A percentile compares a stretch with the other conserved stretches of the same genome.
Conservation (phyloP, 2,113 vertebrate genomes). For the Macquaria australasica region DNA sequence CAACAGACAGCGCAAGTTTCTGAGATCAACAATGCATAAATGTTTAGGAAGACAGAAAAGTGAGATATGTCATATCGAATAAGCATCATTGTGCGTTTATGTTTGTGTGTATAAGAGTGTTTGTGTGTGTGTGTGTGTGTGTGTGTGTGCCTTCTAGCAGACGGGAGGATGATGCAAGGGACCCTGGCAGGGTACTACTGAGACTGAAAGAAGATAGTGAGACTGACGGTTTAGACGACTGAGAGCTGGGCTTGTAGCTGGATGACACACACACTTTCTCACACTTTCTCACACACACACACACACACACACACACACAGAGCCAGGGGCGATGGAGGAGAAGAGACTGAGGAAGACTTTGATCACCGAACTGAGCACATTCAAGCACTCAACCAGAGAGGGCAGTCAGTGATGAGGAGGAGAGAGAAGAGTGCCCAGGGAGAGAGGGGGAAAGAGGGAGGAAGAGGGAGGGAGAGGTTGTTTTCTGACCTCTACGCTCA, state of each 20-base stretch:
- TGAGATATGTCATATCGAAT: constrained; percentile 68
- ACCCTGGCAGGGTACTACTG: constrained; percentile 65
- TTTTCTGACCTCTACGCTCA: constrained; percentile 76
- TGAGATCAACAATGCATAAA: constrained; percentile 69
- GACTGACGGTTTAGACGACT: constrained; percentile 69
- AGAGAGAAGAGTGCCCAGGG: constrained; percentile 69
- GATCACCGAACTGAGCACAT: constrained; percentile 82
- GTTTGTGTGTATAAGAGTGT: constrained; percentile 23
- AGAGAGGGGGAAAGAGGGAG: constrained; percentile 19
- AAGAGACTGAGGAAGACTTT: constrained; percentile 82
- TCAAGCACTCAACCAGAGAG: constrained; percentile 83
- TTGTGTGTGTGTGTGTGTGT: constrained; percentile 7
- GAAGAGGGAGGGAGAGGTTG: constrained; percentile 44
- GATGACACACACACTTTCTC: constrained; percentile 43
- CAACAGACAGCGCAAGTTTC: constrained; percentile 49
- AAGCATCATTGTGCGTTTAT: constrained; percentile 53
- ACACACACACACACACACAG: constrained; percentile 55
- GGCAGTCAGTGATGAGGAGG: constrained; percentile 78
- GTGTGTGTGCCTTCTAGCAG: constrained; percentile 64
- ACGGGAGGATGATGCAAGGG: constrained; percentile 68
- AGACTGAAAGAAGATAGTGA: constrained; percentile 72
- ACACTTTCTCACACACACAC: constrained; percentile 9
- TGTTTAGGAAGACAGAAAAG: constrained; percentile 62
- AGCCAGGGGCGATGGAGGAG: constrained; percentile 80
- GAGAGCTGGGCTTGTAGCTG: constrained; percentile 61